phyloP scores from a whole-genome alignment of 2,113 vertebrate species.

The Ginglymostoma cirratum region DNA sequence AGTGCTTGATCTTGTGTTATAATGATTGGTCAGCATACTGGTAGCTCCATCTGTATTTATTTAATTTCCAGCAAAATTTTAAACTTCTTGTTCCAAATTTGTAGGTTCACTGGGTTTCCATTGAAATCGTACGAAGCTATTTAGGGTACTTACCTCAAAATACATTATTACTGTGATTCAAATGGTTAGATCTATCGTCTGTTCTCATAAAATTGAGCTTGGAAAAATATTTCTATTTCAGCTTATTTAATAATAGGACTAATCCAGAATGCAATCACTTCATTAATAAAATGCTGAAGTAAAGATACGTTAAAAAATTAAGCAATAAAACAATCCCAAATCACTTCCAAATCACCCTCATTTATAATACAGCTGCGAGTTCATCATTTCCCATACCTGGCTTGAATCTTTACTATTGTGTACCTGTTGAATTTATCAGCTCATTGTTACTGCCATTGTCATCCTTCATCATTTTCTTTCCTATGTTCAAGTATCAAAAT shows the following conservation, averaged over 20 bases:
- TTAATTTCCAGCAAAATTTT: too few relatives aligned
- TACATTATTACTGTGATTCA: neutral
- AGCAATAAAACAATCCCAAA: neutral
- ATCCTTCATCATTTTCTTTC: neutral
- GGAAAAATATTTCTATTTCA: neutral
- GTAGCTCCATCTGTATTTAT: too few relatives aligned
- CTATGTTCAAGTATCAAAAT: neutral
- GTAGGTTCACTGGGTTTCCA: too few relatives aligned
- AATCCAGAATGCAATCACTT: neutral
- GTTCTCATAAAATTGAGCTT: neutral
- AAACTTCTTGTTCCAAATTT: too few relatives aligned
- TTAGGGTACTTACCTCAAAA: neutral
- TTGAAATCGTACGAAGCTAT: neutral
- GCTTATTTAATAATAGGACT: neutral
- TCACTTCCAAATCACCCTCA: neutral
- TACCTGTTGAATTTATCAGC: neutral
- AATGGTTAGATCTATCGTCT: neutral
- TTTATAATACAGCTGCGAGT: neutral
- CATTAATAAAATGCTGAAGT: neutral
- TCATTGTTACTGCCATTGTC: neutral
- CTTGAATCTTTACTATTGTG: neutral
- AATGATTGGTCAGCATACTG: too few relatives aligned
- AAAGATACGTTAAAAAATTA: neutral
- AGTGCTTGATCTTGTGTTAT: too few relatives aligned
- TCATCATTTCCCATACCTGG: neutral